Evolutionary conservation across 1,140 invertebrate species (phyloP), one percentile per base, ranked within the genome.

Genomic region (Orchestia grillus): DNA sequence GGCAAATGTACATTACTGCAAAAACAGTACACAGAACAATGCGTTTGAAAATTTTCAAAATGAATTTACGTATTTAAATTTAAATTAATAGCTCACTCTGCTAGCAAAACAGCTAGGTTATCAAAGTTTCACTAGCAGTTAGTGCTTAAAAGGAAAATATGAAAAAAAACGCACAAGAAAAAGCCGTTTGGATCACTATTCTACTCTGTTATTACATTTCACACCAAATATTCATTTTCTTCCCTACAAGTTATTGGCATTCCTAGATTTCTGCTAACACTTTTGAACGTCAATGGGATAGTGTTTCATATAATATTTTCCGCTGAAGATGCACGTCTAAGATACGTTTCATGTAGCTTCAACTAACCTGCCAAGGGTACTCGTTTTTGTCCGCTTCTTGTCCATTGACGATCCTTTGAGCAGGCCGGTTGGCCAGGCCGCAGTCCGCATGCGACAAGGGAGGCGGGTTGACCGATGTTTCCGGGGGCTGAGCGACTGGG

Each of bases 331-430:
- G 62, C 36, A 53, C 47, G 47, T 77, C 1, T 36, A 15, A 77
- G 28, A 36, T 36, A 77, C 28, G 15, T 77, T 77, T 23, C 28
- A 36, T 53, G n/a, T 53, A 77, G 28, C 62, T 77, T 77, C 62
- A n/a, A 0, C 92, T 94, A 0, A 94, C 92, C 44, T 94, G 92
- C 92, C 92, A 94, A 44, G 92, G 92, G 44, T 94, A 94, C 40
- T 94, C 92, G 44, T 94, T 44, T 47, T 44, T 45, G 8, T 94
- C 92, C 45, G 92, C 36, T 45, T 44, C 43, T 47, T 47, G 43
- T 40, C 92, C 92, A 44, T 94, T 94, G 43, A 94, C 92, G 43
- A 94, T 94, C 44, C 92, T 94, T 0, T 1, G 16, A 47, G 8
- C 36, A 42, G 44, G 41, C 44, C 92, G 41, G 92, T 94, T 94